Evolutionary conservation across 2,888 invertebrate genomes (phyloP), one percentile per base, ranked within the genome.

Genomic region (Meandrusa payeni): DNA sequence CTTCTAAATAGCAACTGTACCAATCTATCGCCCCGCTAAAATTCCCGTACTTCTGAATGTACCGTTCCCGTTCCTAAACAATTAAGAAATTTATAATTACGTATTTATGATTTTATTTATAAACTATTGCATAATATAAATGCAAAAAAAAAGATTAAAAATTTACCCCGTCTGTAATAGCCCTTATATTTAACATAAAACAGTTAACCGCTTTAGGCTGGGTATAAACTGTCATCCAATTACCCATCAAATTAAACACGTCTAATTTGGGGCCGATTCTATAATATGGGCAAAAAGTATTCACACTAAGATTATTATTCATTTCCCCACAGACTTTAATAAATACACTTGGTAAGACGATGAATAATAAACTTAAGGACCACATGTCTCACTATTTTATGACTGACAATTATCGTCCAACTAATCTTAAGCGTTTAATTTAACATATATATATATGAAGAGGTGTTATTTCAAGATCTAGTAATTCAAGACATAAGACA

Each of bases 181-280:
- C 57, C 51, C 57, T 57, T 12, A 68, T 48, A 36, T 54, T 47
- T 40, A 69, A 54, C 33, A 53, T 61, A 39, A 68, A 67, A 42
- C 68, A 69, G 10, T 59, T 55, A 2, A 61, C 41, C 10, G 55
- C 28, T 29, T 53, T 58, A 2, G 68, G 68, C 27, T 64, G 65
- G 1, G 61, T 59, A 39, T 64, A 69, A 7, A 64, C 66, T 0
- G 64, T 59, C 51, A 68, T 55, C 68, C 67, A 69, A 17, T 46
- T 57, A 5, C 69, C 69, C 11, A 69, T 60, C 22, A 67, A 48
- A 15, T 66, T 59, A 6, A 42, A 40, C 6, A 60, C 48, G 19
- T 61, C 52, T 11, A 67, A 27, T 40, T 5, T 42, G 5, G 36
- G 37, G 6, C 37, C 42, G 10, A 17, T 43, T 20, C 42, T 37